Evolutionary conservation across 2,113 vertebrate species (phyloP), one percentile per base, ranked within the genome.

Genomic region (Corapipo altera): DNA sequence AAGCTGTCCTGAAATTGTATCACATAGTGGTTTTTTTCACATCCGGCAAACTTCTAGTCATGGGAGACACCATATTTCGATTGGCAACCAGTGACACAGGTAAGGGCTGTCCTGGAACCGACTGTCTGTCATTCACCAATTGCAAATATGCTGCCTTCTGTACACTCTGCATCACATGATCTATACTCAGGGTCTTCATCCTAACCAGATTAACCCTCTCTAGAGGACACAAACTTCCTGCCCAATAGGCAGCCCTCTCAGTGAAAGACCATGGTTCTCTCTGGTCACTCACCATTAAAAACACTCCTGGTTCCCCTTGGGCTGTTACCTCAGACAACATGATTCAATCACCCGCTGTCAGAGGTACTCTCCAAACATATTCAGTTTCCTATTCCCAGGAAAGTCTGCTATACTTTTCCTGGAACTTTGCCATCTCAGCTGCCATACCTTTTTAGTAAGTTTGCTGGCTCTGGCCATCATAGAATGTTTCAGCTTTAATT

Each of bases 221-320:
- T 20, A 30, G n/a, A 39, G 33, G 37, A 52, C 28, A 15, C 33
- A 52, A 59, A 39, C 8, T 22, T 37, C 32, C 59, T 44, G 26
- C 17, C 12, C 12, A 23, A 21, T 5, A 27, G 13, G 17, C 59
- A 88, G 4, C 6, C 6, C 23, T 21, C 46, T 39, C 11, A 59
- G 13, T 67, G n/a, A 59, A 52, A 39, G 19, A 66, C 44, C 32
- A 52, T 5, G 6, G 21, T 22, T 67, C 22, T 39, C 16, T 44
- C 22, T 16, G 12, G 18, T 44, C 27, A 67, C 18, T 5, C 52
- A 59, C 33, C 15, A n/a, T 20, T 33, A 46, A n/a, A 81, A 67
- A 8, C 15, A 39, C 23, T 46, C 8, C 70, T 61, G 18, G 18
- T 7, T 16, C 19, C 3, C 3, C 19, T 27, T 1, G 0, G 15